These are phyloP conservation scores for Poecilus cupreus DNA, from an alignment of 2,888 invertebrate species.

Conservation along the genomic window DNA sequence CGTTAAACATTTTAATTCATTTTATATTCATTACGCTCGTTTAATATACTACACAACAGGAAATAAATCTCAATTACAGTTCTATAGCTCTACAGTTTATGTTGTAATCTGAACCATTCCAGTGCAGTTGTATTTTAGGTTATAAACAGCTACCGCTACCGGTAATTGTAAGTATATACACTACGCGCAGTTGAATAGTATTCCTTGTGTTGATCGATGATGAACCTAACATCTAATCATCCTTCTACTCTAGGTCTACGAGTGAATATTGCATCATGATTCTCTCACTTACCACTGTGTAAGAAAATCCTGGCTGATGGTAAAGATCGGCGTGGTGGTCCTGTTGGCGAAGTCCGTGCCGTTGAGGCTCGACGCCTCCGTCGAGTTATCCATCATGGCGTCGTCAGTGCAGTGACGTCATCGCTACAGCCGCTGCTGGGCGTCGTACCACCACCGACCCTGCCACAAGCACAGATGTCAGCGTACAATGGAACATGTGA, in stretches of 20 bases:
- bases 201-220: no score
- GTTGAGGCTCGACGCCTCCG: constrained; percentile 67
- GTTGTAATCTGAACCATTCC: no score
- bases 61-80: no score
- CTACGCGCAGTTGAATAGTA: no score
- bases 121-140: no score
- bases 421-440: constrained; percentile 62
- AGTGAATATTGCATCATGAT: neutral
- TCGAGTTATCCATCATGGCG: constrained; percentile 69
- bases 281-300: constrained; percentile 81
- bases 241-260: neutral
- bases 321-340: constrained; percentile 81
- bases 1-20: no score
- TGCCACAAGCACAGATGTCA: neutral
- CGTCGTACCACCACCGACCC: neutral
- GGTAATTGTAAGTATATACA: no score
- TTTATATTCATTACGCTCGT: no score
- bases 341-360: constrained; percentile 77
- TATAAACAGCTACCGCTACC: no score
- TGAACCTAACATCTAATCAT: no score
- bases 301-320: constrained; percentile 85
- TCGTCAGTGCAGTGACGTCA: constrained; percentile 63
- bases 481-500: neutral
- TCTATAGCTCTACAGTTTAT: no score
- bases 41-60: no score